Evolutionary conservation across 1,140 invertebrate genomes (phyloP).

Genomic region (Drosophila pseudoobscura): DNA sequence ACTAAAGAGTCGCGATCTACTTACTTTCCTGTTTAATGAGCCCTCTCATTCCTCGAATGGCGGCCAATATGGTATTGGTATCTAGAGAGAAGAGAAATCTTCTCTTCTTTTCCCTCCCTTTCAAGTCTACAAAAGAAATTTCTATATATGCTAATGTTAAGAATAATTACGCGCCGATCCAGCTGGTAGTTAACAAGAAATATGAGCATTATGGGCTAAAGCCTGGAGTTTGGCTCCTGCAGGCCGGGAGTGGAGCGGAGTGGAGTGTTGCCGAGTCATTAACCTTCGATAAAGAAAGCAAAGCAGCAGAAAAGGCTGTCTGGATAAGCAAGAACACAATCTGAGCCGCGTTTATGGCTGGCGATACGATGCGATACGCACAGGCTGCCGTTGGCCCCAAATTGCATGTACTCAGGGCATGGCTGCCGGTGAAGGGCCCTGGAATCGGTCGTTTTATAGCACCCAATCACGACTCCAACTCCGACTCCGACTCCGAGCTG

Average conservation of each 20-base stretch:
- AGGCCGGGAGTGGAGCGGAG: constrained; percentile 10
- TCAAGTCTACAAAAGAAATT: too few species aligned
- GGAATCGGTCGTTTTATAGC: constrained; percentile 43
- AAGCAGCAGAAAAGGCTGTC: background rate
- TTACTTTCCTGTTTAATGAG: too few species aligned
- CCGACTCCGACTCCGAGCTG: background rate
- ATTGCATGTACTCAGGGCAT: constrained; percentile 44
- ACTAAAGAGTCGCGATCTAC: too few species aligned
- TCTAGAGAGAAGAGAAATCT: too few species aligned
- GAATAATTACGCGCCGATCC: background rate
- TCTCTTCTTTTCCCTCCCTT: too few species aligned
- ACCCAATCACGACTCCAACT: constrained; percentile 51
- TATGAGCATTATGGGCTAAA: background rate
- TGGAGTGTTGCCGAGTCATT: constrained; percentile 35
- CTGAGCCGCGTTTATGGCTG: constrained; percentile 41
- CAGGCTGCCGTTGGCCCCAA: constrained; percentile 11
- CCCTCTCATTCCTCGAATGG: too few species aligned
- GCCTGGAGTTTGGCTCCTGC: background rate
- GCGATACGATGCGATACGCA: constrained; percentile 41
- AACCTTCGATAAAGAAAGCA: constrained; percentile 31
- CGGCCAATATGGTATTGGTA: too few species aligned
- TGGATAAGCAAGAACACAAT: constrained; percentile 44
- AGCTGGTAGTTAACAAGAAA: constrained; percentile 30
- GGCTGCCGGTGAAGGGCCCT: background rate
- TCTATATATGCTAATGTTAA: background rate